Conservation (phyloP, 2,113 vertebrate species). For the Vulpes vulpes region DNA sequence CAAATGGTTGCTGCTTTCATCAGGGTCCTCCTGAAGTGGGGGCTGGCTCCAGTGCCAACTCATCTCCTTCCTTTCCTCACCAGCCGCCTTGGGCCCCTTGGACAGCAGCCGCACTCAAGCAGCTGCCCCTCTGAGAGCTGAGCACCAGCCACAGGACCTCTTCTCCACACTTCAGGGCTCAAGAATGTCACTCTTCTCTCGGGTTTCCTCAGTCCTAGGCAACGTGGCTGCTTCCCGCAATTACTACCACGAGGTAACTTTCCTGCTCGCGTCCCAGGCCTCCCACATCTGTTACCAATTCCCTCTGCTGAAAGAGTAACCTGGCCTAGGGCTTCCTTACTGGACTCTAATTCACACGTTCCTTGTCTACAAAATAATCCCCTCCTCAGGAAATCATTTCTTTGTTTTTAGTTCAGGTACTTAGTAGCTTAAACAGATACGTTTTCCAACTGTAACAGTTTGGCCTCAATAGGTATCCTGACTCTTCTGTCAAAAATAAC, state of each 20-base stretch:
- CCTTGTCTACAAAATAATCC: background rate
- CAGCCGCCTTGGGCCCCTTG: background rate
- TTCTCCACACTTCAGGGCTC: background rate
- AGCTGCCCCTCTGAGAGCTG: background rate
- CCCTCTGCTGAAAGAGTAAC: background rate
- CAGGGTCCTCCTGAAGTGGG: background rate
- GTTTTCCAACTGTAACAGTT: background rate
- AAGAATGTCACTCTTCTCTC: background rate
- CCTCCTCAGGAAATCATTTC: background rate
- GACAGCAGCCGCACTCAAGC: background rate
- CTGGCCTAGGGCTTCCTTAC: background rate
- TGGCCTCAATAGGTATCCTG: background rate
- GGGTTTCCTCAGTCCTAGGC: background rate
- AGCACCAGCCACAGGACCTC: background rate
- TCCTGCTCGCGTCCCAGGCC: background rate
- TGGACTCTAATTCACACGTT: background rate
- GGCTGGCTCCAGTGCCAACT: background rate
- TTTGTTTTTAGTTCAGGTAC: background rate
- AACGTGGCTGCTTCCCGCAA: background rate
- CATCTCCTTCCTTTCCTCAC: background rate
- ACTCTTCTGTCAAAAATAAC: background rate
- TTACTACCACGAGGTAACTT: background rate
- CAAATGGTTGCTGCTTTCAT: background rate
- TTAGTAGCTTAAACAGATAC: background rate
- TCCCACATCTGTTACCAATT: background rate